Conservation (phyloP, 2,888 invertebrate species). For the Mythimna impura region DNA sequence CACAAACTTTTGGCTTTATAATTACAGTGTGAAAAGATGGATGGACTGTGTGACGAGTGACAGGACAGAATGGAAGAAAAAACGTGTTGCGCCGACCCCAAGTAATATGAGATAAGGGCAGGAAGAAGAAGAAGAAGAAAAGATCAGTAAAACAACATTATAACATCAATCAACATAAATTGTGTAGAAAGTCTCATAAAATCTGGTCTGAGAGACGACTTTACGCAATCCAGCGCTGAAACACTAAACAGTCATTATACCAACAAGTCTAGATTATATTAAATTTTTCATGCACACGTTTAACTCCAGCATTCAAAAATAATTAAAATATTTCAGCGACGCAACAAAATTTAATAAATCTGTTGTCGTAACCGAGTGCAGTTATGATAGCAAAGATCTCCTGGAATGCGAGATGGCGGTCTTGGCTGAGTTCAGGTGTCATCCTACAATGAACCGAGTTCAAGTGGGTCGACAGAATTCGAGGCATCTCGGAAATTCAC, state of each 20-base stretch:
- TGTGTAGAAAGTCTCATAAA: neutral
- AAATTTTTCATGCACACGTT: slow-evolving; percentile 28
- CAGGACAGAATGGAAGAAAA: too few species aligned
- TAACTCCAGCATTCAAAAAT: slow-evolving; percentile 33
- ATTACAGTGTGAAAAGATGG: too few species aligned
- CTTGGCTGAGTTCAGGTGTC: slow-evolving; percentile 68
- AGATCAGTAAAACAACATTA: neutral
- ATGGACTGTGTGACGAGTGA: too few species aligned
- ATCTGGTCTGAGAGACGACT: neutral
- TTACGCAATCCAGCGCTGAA: slow-evolving; percentile 1
- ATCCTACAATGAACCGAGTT: slow-evolving; percentile 67
- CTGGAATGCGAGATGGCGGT: slow-evolving; percentile 50
- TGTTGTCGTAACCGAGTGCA: slow-evolving; percentile 29
- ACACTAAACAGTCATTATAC: slow-evolving; percentile 10
- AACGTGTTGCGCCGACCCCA: too few species aligned
- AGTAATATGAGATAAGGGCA: too few species aligned
- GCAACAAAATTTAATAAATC: slow-evolving; percentile 59
- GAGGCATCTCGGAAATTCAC: slow-evolving; percentile 70
- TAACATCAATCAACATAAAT: neutral
- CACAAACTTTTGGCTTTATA: too few species aligned
- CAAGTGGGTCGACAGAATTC: slow-evolving; percentile 69
- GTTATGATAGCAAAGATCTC: slow-evolving; percentile 50
- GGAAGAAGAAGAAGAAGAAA: too few species aligned
- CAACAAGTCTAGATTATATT: slow-evolving; percentile 29
- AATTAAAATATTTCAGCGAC: slow-evolving; percentile 50